Base-by-base conservation (phyloP, 2,113 vertebrate species). In the Indri indri region DNA sequence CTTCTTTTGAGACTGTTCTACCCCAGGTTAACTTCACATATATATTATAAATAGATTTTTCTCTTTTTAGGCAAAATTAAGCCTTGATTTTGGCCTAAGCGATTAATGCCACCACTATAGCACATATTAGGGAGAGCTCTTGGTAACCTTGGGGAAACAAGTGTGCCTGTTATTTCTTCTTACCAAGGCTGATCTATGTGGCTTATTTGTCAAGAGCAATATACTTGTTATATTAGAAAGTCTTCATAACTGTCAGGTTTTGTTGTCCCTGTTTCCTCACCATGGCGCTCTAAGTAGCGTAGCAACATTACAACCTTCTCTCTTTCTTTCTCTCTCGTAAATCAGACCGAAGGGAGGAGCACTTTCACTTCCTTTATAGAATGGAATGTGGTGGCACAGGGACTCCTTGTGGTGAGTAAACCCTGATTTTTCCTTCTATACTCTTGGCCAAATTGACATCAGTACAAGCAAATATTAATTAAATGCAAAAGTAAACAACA, bases 321-420 rank as follows among this genome's bases (percentile, higher is more conserved):
- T 98, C 98, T 99, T 94, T 98, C 98, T 98, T 97, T 99, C 98
- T 98, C 97, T 98, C 98, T 98, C 97, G 96, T 98, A 98, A 99
- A 99, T 99, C 98, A 99, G 99, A 98, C 98, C 73, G 96, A 98
- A 98, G 98, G 99, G 98, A 98, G 98, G 98, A 99, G 98, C 98
- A 98, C 98, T 98, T 98, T 98, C 98, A 98, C 97, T 98, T 99
- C 98, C 98, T 98, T 99, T 99, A 98, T 98, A 99, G 99, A 97
- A 98, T 99, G 99, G 98, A 99, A 98, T 98, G 98, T 98, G 98
- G 96, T 99, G 98, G 98, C 98, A 98, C 98, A 98, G 98, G 98
- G 98, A 98, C 98, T 97, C 98, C 98, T 98, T 88, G 97, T 98
- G 98, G 98, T 99, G 98, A 99, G 99, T 99, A 99, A 98, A 98